phyloP scores from a whole-genome alignment of 2,797 vertebrate genomes.

The Characodon lateralis region DNA sequence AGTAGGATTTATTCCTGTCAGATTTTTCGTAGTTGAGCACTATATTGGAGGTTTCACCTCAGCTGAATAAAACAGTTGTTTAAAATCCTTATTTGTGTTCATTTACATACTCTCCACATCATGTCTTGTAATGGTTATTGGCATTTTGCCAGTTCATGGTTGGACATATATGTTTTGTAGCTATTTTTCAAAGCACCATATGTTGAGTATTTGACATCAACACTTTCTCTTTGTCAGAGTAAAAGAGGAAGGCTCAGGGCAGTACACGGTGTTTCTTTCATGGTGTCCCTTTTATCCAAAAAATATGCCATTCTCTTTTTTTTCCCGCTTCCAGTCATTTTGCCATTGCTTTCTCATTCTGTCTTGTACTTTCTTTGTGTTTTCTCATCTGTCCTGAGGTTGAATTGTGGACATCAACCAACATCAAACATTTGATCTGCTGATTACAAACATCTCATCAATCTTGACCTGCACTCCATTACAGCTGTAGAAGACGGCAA shows the following conservation, averaged over 20 bases:
- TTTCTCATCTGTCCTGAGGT: background rate
- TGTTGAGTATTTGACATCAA: conserved; percentile 20
- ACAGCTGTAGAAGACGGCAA: conserved; percentile 29
- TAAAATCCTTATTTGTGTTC: too few relatives aligned
- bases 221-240: conserved; percentile 20
- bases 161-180: conserved; percentile 6
- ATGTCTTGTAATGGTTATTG: background rate
- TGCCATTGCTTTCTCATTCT: background rate
- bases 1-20: background rate
- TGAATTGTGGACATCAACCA: conserved; percentile 3
- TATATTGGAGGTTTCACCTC: background rate
- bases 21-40: background rate
- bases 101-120: background rate
- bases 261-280: conserved; percentile 4
- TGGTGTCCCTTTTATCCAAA: conserved; percentile 10
- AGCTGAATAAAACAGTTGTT: background rate
- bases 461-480: conserved; percentile 2
- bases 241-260: conserved; percentile 15
- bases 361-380: background rate
- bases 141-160: background rate
- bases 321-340: background rate
- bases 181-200: conserved; percentile 12
- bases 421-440: conserved; percentile 36
- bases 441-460: conserved; percentile 51
- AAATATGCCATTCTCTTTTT: background rate